Percentiles rank a stretch among this genome's conserved stretches.
Conservation (phyloP, 2,888 invertebrate species). For the Cantharis rustica region DNA sequence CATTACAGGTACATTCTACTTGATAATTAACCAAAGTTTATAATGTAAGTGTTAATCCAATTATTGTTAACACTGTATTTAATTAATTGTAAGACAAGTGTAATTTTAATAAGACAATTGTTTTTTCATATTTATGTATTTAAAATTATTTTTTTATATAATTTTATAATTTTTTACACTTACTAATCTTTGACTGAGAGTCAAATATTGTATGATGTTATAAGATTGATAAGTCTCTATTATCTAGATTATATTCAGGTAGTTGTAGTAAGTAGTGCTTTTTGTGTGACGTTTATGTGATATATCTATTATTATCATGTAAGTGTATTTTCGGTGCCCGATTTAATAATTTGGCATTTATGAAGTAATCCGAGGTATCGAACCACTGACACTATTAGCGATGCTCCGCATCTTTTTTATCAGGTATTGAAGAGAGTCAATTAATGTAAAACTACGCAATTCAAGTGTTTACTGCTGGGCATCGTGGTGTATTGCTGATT, state of each 20-base stretch:
- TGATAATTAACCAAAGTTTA: constrained; percentile 52
- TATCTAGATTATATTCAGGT: constrained; percentile 52
- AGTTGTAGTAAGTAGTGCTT: constrained; percentile 57
- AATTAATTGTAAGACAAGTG: constrained; percentile 45
- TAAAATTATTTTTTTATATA: constrained; percentile 48
- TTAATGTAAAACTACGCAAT: constrained; percentile 24
- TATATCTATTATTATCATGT: constrained; percentile 51
- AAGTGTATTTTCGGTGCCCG: constrained; percentile 39
- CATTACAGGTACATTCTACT: constrained; percentile 46
- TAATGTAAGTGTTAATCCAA: constrained; percentile 41
- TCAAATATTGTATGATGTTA: constrained; percentile 46
- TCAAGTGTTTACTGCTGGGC: constrained; percentile 18
- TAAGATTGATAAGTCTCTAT: constrained; percentile 48
- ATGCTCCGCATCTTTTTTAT: constrained; percentile 10
- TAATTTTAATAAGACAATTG: constrained; percentile 41
- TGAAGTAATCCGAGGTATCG: constrained; percentile 32
- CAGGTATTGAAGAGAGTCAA: constrained; percentile 33
- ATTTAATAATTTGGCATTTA: constrained; percentile 34
- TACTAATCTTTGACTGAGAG: constrained; percentile 45
- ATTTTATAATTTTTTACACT: constrained; percentile 52
- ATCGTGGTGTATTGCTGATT: constrained; percentile 24
- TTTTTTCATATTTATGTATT: constrained; percentile 47
- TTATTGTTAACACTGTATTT: constrained; percentile 42
- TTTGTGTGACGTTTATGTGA: constrained; percentile 60
- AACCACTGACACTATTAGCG: constrained; percentile 20